A percentile compares a stretch with the other conserved stretches of the same genome.
Conservation (phyloP, 2,113 vertebrate species). For the Pseudolaguvia tuberculata region DNA sequence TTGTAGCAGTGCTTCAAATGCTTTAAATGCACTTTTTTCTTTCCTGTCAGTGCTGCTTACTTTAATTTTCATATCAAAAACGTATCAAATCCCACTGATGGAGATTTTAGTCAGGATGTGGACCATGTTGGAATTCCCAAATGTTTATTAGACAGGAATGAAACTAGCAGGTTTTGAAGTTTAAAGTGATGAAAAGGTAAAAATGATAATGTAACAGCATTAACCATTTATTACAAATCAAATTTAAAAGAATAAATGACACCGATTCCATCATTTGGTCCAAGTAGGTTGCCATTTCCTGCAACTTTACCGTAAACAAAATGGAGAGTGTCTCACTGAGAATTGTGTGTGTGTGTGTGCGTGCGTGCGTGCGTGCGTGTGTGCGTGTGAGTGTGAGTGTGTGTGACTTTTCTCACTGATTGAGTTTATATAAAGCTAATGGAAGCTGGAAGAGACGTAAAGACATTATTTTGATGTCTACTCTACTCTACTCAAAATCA, state of each 20-base stretch:
- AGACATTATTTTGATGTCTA: too few relatives aligned
- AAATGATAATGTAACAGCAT: background rate
- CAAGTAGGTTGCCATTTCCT: too few relatives aligned
- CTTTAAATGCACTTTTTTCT: background rate
- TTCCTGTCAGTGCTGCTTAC: background rate
- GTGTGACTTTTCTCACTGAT: background rate
- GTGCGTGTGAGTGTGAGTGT: too few relatives aligned
- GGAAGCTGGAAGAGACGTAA: background rate
- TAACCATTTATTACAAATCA: too few relatives aligned
- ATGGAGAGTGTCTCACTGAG: too few relatives aligned
- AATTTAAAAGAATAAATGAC: too few relatives aligned
- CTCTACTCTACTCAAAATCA: background rate
- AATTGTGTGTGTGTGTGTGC: background rate
- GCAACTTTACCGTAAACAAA: too few relatives aligned
- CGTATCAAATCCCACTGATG: background rate
- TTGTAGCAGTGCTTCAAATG: too few relatives aligned
- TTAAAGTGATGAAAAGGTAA: background rate
- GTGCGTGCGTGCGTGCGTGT: too few relatives aligned
- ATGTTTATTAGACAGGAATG: background rate
- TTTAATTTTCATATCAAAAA: background rate
- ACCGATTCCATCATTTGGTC: too few relatives aligned
- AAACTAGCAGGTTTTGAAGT: background rate
- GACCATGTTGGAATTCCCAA: background rate
- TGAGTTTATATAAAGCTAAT: constrained; percentile 8
- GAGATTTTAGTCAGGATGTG: background rate